Percentiles rank a stretch among this genome's conserved stretches.
Conservation (phyloP, 2,888 invertebrate species). For the Eueremaeus valkanovi region DNA sequence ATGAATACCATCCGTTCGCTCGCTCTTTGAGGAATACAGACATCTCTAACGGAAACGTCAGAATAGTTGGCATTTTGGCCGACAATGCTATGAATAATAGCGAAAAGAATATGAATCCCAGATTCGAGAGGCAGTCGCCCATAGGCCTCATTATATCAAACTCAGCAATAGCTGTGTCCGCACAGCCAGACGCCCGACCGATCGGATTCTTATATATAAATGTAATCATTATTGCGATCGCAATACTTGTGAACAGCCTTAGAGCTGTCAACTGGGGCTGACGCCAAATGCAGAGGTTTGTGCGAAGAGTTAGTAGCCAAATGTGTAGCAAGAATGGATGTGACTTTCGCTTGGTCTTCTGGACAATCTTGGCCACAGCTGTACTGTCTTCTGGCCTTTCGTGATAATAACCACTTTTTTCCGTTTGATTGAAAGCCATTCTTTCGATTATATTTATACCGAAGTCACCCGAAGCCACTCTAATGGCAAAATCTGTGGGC, state of each 20-base stretch:
- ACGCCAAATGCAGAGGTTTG: constrained; percentile 33
- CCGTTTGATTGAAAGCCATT: constrained; percentile 35
- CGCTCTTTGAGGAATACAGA: constrained; percentile 40
- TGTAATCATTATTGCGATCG: constrained; percentile 36
- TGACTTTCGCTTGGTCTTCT: constrained; percentile 31
- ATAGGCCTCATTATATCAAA: constrained; percentile 22
- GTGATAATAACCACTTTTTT: constrained; percentile 19
- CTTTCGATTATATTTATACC: constrained; percentile 51
- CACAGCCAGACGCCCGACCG: constrained; percentile 40
- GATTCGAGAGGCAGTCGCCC: constrained; percentile 30
- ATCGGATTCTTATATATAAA: constrained; percentile 39
- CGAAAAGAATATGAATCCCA: constrained; percentile 51
- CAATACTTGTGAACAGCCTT: constrained; percentile 39
- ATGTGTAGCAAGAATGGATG: constrained; percentile 23
- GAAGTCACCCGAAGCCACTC: constrained; percentile 84
- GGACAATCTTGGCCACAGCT: constrained; percentile 35
- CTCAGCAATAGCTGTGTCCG: neutral
- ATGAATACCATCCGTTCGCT: constrained; percentile 43
- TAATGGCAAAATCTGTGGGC: constrained; percentile 91
- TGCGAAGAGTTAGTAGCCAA: constrained; percentile 31
- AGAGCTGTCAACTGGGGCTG: constrained; percentile 40
- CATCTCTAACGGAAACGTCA: constrained; percentile 43
- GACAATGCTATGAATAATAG: constrained; percentile 39
- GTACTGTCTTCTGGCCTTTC: neutral
- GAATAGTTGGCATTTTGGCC: constrained; percentile 41